Conservation (phyloP, 1,140 invertebrate genomes). For the Halictus rubicundus region DNA sequence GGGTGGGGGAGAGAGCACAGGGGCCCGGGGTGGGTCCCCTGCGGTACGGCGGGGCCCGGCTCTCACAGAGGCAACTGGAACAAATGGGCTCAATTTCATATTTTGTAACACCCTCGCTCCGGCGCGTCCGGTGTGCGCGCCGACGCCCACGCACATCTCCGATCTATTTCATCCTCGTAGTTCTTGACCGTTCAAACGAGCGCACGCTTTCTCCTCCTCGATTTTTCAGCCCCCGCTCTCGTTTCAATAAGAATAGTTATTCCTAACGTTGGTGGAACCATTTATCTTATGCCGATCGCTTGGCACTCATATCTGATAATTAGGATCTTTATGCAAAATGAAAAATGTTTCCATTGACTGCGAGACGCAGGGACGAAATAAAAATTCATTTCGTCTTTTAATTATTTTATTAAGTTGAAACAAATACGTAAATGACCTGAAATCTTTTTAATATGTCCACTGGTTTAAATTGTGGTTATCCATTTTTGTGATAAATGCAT, state of each 20-base stretch:
- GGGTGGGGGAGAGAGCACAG: conserved; percentile 13
- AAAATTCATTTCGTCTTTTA: too few species aligned
- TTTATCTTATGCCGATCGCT: too few species aligned
- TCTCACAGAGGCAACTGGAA: conserved; percentile 71
- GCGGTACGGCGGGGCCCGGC: conserved; percentile 67
- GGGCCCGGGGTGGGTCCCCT: conserved; percentile 65
- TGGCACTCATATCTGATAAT: too few species aligned
- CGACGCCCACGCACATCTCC: conserved; percentile 72
- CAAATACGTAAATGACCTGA: too few species aligned
- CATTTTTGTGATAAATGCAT: too few species aligned
- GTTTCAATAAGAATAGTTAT: not conserved
- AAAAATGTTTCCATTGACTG: too few species aligned
- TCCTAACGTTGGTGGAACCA: too few species aligned
- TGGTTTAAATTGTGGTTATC: too few species aligned
- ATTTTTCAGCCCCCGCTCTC: not conserved
- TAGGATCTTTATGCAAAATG: too few species aligned
- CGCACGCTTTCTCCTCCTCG: not conserved
- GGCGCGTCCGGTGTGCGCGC: conserved; percentile 25
- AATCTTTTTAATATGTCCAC: too few species aligned
- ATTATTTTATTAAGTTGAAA: too few species aligned
- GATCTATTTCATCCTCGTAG: conserved; percentile 72
- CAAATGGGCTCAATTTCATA: conserved; percentile 78
- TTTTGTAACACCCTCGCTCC: conserved; percentile 70
- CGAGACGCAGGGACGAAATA: too few species aligned
- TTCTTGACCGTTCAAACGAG: conserved; percentile 42